Evolutionary conservation across 30 jellyfish, hydroid and myxozoan genomes (phyloP).

Genomic region (Cassiopea andromeda): DNA sequence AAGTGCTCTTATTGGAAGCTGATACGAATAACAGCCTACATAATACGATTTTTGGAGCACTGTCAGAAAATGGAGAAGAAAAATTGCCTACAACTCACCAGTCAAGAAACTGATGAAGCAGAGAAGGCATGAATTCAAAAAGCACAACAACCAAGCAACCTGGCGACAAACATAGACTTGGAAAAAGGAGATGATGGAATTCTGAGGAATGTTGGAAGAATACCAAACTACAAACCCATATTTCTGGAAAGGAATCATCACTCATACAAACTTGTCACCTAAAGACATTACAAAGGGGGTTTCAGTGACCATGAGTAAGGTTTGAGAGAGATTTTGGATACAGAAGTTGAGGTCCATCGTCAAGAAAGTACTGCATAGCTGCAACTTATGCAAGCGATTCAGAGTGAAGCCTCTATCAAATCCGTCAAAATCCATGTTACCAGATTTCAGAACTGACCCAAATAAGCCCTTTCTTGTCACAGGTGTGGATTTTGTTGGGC

Average conservation of each 20-base stretch:
- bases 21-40: constrained; percentile 38
- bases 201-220: constrained; percentile 60
- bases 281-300: constrained; percentile 73
- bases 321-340: constrained; percentile 52
- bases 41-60: constrained; percentile 41
- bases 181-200: constrained; percentile 41
- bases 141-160: constrained; percentile 50
- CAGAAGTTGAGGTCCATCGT: constrained; percentile 40
- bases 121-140: constrained; percentile 44
- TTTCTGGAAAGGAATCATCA: constrained; percentile 54
- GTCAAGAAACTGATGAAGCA: constrained; percentile 55
- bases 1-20: neutral
- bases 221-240: constrained; percentile 68
- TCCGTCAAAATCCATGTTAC: constrained; percentile 2
- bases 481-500: constrained; percentile 57
- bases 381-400: constrained; percentile 38
- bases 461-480: constrained; percentile 26
- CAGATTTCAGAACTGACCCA: constrained; percentile 17
- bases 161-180: constrained; percentile 36
- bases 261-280: constrained; percentile 50
- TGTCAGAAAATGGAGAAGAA: constrained; percentile 38
- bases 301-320: constrained; percentile 44
- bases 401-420: constrained; percentile 35
- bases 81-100: constrained; percentile 22
- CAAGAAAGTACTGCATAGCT: constrained; percentile 7